Conservation (phyloP, 2,888 invertebrate genomes). For the Heliconius hortense region DNA sequence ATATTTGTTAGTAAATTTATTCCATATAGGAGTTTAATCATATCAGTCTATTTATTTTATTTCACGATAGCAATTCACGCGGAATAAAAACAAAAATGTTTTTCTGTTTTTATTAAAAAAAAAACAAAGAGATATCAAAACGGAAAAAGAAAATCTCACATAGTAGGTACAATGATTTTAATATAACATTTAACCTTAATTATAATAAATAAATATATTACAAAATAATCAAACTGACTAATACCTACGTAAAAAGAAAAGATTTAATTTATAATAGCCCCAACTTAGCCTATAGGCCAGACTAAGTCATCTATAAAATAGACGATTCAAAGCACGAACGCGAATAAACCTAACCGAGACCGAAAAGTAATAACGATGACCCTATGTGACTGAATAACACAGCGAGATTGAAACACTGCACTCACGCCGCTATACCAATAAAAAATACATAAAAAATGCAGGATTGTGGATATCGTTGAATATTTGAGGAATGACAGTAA, state of each 20-base stretch:
- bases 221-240: not conserved
- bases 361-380: slow-evolving; percentile 27
- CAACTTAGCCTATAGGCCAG: not conserved
- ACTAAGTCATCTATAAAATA: not conserved
- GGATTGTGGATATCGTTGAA: slow-evolving; percentile 13
- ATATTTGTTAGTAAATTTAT: not conserved
- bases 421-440: slow-evolving; percentile 12
- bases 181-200: not conserved
- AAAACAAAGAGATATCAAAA: too few relatives aligned
- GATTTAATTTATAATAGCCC: not conserved
- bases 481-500: not conserved
- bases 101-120: too few relatives aligned
- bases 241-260: not conserved
- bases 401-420: slow-evolving; percentile 26
- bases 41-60: too few relatives aligned
- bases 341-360: slow-evolving; percentile 19
- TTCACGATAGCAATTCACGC: too few relatives aligned
- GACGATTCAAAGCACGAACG: slow-evolving; percentile 11
- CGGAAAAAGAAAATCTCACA: too few relatives aligned
- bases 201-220: not conserved
- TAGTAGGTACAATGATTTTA: not conserved
- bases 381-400: slow-evolving; percentile 26
- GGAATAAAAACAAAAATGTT: too few relatives aligned
- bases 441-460: slow-evolving; percentile 22
- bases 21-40: not conserved